Evolutionary conservation across 2,888 invertebrate genomes (phyloP), one percentile per base, ranked within the genome.

Genomic region (Polyploca ridens): DNA sequence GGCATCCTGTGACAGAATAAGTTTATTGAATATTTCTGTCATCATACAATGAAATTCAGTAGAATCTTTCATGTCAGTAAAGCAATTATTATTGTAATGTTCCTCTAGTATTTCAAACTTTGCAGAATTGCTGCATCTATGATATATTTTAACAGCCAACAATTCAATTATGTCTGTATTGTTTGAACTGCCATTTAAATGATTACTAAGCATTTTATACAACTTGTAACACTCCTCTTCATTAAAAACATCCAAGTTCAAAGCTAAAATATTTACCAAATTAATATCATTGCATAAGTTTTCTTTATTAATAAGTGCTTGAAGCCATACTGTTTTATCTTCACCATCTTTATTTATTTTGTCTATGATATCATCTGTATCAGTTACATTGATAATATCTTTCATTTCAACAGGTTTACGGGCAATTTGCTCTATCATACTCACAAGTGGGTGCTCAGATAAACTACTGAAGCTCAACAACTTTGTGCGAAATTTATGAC

Each of bases 11-110:
- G 83, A 74, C 14, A 77, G 71, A 66, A 90, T 81, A 14, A 91
- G 74, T 78, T 91, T 93, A 71, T 94, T 94, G 62, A 93, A 94
- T 74, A 83, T 85, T 78, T 89, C 85, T 63, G 79, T 91, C 63
- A 87, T 70, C 69, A 75, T 81, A 33, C 68, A 73, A 14, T 72
- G 72, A 66, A 89, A 90, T 38, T 87, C 82, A 63, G 70, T 59
- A 62, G 75, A 78, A 71, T 84, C 76, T 49, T 75, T 72, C 69
- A 76, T 74, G 70, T 90, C 78, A 65, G 74, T 73, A 13, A 92
- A 87, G 60, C 71, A 74, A 35, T 85, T 85, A 38, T 86, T 73
- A 46, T 46, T 73, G 69, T 90, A 93, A 64, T 84, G 85, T 41
- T 84, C 77, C 58, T 84, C 79, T 8, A 91, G 70, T 59, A 92